Conservation (phyloP, 2,113 vertebrate genomes). For the Plecturocebus donacophilus region DNA sequence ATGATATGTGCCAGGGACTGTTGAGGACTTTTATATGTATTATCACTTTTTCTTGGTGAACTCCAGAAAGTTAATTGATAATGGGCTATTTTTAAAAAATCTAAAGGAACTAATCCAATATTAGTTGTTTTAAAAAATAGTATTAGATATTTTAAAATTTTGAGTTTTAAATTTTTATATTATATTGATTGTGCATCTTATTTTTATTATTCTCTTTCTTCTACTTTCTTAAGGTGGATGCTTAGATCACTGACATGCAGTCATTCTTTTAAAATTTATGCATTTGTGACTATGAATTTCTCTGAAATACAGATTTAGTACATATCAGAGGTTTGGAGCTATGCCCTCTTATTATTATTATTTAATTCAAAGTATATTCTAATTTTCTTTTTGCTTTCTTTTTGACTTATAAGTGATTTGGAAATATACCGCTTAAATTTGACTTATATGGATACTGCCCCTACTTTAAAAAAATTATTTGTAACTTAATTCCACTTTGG, state of each 20-base stretch:
- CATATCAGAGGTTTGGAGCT: not conserved
- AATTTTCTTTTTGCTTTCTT: not conserved
- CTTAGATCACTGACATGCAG: not conserved
- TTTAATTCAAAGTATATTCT: not conserved
- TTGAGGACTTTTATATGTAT: not conserved
- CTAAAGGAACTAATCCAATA: not conserved
- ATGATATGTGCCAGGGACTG: not conserved
- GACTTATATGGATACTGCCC: not conserved
- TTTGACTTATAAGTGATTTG: not conserved
- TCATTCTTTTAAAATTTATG: not conserved
- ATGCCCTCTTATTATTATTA: not conserved
- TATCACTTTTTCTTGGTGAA: not conserved
- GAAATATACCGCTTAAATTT: not conserved
- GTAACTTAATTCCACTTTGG: not conserved
- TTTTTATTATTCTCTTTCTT: not conserved
- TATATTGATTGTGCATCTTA: not conserved
- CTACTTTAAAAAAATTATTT: not conserved
- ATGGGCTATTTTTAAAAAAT: not conserved
- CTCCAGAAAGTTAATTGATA: not conserved
- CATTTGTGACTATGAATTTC: not conserved
- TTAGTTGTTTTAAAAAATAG: not conserved
- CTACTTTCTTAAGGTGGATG: not conserved
- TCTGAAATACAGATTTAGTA: not conserved
- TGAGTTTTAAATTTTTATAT: not conserved
- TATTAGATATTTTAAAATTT: not conserved